Evolutionary conservation across 2,888 invertebrate species (phyloP).

Genomic region (Heterodera filipjevi): DNA sequence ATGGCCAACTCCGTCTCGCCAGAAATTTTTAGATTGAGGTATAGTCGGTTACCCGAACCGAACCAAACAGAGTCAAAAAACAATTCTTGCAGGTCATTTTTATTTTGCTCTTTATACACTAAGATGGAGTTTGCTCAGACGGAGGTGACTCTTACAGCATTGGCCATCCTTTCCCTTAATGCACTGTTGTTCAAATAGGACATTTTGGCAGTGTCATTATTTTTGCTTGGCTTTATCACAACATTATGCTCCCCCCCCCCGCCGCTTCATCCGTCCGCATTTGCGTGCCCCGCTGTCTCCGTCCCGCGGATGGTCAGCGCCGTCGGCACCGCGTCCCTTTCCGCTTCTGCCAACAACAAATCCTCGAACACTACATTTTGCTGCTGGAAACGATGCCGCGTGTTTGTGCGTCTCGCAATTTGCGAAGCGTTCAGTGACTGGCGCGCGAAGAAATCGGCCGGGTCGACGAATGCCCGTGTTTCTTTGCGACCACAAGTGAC

Average conservation of each 20-base stretch:
- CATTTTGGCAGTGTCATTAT: background rate
- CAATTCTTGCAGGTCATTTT: too few relatives aligned
- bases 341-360: background rate
- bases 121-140: too few relatives aligned
- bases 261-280: too few relatives aligned
- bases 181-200: background rate
- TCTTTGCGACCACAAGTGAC: background rate
- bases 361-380: background rate
- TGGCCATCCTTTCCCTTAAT: too few relatives aligned
- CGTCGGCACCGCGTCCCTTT: constrained; percentile 1
- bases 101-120: too few relatives aligned
- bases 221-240: too few relatives aligned
- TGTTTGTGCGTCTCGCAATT: background rate
- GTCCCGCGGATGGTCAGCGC: constrained; percentile 8
- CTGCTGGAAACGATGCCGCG: background rate
- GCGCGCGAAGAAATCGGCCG: constrained; percentile 2
- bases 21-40: too few relatives aligned
- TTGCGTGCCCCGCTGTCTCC: background rate
- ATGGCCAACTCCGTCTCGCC: too few relatives aligned
- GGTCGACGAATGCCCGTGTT: background rate
- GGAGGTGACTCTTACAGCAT: too few relatives aligned
- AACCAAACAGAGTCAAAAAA: too few relatives aligned
- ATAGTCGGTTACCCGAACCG: too few relatives aligned
- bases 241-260: too few relatives aligned
- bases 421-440: constrained; percentile 3